Percentiles rank a stretch among this genome's conserved stretches.
Evolutionary conservation across 2,888 invertebrate species (phyloP).

Genomic region (Eupeodes latifasciatus): DNA sequence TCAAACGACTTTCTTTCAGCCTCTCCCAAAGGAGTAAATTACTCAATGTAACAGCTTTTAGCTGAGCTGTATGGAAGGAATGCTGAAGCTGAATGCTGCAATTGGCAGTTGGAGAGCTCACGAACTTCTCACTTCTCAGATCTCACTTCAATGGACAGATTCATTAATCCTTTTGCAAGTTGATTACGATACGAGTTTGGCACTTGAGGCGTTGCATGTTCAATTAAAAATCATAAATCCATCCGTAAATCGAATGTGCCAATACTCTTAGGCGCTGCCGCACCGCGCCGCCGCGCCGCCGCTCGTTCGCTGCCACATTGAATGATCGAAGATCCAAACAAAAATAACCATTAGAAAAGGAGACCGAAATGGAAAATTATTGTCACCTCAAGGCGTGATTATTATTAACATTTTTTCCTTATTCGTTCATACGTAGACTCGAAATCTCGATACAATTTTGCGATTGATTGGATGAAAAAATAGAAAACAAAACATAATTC

Average conservation of each 20-base stretch:
- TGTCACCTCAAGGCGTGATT: conserved; percentile 74
- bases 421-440: neutral
- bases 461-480: conserved; percentile 63
- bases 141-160: conserved; percentile 46
- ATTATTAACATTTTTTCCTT: conserved; percentile 65
- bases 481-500: conserved; percentile 29
- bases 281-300: too few species aligned
- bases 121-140: conserved; percentile 49
- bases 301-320: neutral
- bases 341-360: conserved; percentile 43
- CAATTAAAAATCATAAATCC: conserved; percentile 74
- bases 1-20: conserved; percentile 57
- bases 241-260: conserved; percentile 63
- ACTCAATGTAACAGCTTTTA: conserved; percentile 30
- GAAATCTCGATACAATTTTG: conserved; percentile 35
- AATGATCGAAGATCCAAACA: conserved; percentile 47
- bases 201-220: conserved; percentile 54
- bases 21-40: conserved; percentile 33
- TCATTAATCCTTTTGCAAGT: conserved; percentile 59
- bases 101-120: conserved; percentile 15
- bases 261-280: conserved; percentile 3
- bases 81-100: too few species aligned
- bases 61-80: neutral
- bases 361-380: conserved; percentile 51
- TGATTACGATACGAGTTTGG: conserved; percentile 54